Percentiles rank a stretch among this genome's conserved stretches.
phyloP scores from a whole-genome alignment of 2,888 invertebrate species.

The Mesoligia furuncula region DNA sequence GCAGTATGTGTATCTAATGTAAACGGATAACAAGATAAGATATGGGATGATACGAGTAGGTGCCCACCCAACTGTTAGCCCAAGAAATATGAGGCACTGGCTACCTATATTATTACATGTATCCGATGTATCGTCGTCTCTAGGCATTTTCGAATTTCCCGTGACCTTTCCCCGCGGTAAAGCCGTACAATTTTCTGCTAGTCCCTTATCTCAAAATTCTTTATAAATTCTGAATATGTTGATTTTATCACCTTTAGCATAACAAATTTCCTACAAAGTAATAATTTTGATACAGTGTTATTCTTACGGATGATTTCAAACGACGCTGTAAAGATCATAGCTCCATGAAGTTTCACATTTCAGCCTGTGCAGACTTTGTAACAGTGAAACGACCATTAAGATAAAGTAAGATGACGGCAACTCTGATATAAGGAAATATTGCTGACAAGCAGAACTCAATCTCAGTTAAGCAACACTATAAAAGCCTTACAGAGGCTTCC shows the following conservation, averaged over 20 bases:
- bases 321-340: constrained; percentile 25
- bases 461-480: constrained; percentile 48
- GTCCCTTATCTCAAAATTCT: not conserved
- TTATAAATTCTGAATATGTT: not conserved
- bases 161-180: not conserved
- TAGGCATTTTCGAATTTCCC: not conserved
- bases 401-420: constrained; percentile 34
- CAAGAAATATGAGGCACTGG: not conserved
- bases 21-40: not conserved
- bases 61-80: not conserved
- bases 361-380: constrained; percentile 13
- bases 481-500: constrained; percentile 36
- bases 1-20: not conserved
- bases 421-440: constrained; percentile 37
- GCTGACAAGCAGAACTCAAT: constrained; percentile 51
- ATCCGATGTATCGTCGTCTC: not conserved
- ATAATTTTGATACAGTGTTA: constrained; percentile 5
- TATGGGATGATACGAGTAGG: not conserved
- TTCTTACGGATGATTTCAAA: constrained; percentile 26
- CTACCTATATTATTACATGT: not conserved
- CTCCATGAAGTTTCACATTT: constrained; percentile 24
- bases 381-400: constrained; percentile 12
- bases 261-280: not conserved
- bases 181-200: not conserved
- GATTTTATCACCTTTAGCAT: not conserved